These are phyloP conservation scores for Microplitis manilae DNA, from an alignment of 2,888 invertebrate species.

Conservation along the genomic window DNA sequence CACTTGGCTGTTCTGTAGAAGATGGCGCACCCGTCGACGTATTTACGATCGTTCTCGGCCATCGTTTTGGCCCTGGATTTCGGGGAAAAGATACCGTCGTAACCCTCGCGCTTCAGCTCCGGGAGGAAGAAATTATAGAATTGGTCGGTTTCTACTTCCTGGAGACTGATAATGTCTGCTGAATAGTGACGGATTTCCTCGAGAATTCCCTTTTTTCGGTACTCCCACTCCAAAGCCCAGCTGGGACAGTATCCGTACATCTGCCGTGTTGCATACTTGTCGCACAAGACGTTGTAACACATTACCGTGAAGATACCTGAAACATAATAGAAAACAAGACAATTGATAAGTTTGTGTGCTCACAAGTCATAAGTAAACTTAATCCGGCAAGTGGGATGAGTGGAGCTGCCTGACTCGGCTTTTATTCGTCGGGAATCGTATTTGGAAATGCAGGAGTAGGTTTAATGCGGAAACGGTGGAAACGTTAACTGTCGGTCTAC, in stretches of 20 bases:
- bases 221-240: constrained; percentile 99
- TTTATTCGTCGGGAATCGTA: constrained; percentile 31
- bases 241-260: constrained; percentile 99
- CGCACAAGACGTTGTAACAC: constrained; percentile 99
- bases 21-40: constrained; percentile 99
- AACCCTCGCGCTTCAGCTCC: constrained; percentile 92
- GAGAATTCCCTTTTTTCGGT: constrained; percentile 96
- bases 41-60: constrained; percentile 96
- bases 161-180: constrained; percentile 96
- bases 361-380: too few species aligned
- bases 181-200: constrained; percentile 97
- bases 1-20: constrained; percentile 95
- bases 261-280: constrained; percentile 98
- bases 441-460: constrained; percentile 47
- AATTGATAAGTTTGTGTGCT: background rate
- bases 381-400: too few species aligned
- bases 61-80: constrained; percentile 99
- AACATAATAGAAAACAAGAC: constrained; percentile 48
- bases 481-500: constrained; percentile 47
- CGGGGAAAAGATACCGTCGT: constrained; percentile 96
- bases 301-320: constrained; percentile 97
- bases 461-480: constrained; percentile 19
- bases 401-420: too few species aligned
- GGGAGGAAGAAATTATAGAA: constrained; percentile 97
- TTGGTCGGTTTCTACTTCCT: constrained; percentile 99